Evolutionary conservation across 1,140 invertebrate genomes (phyloP).

Genomic region (Phocides pigmalion): DNA sequence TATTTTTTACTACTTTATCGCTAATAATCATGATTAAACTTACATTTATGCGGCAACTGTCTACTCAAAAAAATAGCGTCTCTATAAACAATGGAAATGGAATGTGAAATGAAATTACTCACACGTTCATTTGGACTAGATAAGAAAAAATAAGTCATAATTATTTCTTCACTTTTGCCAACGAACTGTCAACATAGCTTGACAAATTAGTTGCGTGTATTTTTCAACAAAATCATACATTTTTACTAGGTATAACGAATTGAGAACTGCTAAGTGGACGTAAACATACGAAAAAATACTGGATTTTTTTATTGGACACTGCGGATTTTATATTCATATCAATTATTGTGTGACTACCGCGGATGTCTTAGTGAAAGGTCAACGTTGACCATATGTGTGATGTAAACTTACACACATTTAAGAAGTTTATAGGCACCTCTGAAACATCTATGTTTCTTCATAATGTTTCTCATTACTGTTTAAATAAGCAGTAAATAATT

Average conservation of each 20-base stretch:
- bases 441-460: too few species aligned
- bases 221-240: slow-evolving; percentile 11
- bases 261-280: neutral
- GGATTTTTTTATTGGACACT: too few species aligned
- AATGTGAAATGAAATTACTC: slow-evolving; percentile 6
- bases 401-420: too few species aligned
- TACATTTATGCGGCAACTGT: neutral
- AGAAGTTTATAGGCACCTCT: too few species aligned
- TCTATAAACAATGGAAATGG: neutral
- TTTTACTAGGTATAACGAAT: neutral
- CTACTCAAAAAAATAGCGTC: neutral
- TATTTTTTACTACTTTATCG: too few species aligned
- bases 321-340: too few species aligned
- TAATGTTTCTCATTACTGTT: too few species aligned
- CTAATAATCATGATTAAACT: too few species aligned
- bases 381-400: too few species aligned
- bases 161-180: slow-evolving; percentile 30
- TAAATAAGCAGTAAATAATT: too few species aligned
- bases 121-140: slow-evolving; percentile 11
- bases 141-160: slow-evolving; percentile 21
- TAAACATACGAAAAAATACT: neutral
- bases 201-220: slow-evolving; percentile 29
- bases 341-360: too few species aligned
- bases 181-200: slow-evolving; percentile 21
- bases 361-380: too few species aligned